Evolutionary conservation across 2,113 vertebrate species (phyloP).

Genomic region (Puma concolor): DNA sequence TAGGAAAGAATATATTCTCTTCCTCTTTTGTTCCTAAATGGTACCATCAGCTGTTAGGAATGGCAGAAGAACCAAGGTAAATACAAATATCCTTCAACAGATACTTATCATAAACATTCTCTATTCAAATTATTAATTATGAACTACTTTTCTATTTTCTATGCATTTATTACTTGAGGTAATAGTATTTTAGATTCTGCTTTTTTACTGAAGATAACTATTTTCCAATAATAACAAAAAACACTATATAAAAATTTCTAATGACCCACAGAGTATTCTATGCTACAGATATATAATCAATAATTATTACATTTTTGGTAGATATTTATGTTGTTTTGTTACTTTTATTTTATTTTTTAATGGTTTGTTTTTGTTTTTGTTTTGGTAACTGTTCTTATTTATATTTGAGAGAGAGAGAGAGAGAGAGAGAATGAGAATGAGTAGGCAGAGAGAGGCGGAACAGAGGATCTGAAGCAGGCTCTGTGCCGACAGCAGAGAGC

Average conservation of each 20-base stretch:
- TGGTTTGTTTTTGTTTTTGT: no score
- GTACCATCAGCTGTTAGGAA: neutral
- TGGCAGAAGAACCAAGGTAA: neutral
- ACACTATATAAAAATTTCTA: slow-evolving; percentile 2
- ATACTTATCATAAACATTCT: slow-evolving; percentile 27
- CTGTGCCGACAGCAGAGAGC: no score
- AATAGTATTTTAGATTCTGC: neutral
- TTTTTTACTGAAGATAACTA: slow-evolving; percentile 13
- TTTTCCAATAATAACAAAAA: neutral
- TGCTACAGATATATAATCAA: neutral
- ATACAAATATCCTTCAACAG: neutral
- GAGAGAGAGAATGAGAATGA: no score
- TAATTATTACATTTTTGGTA: neutral
- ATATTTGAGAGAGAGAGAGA: no score
- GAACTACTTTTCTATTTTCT: neutral
- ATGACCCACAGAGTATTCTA: neutral
- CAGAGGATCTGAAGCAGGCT: no score
- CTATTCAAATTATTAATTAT: neutral
- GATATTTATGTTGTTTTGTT: neutral
- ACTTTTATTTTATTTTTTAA: no score
- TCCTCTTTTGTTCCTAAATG: neutral
- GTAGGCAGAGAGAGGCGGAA: no score
- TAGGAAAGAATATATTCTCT: neutral
- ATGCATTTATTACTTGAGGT: neutral
- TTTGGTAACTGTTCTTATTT: no score